A percentile compares a stretch with the other conserved stretches of the same genome.
Evolutionary conservation across 2,888 invertebrate genomes (phyloP).

Genomic region (Stictocephala bisonia): DNA sequence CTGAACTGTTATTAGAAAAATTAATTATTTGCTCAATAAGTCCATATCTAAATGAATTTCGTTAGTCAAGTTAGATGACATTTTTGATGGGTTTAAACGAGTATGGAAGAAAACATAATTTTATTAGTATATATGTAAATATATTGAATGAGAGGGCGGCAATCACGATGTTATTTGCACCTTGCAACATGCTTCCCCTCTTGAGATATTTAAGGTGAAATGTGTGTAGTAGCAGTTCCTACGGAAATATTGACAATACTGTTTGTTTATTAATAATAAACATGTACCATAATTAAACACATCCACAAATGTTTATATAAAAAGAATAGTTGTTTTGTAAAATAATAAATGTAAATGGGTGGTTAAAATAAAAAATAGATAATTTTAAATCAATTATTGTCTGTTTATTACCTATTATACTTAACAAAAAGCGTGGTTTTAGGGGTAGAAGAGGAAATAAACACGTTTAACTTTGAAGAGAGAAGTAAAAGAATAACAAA

Average conservation of each 20-base stretch:
- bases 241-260: conserved; percentile 54
- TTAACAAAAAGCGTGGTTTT: no score
- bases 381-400: no score
- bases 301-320: conserved; percentile 42
- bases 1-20: no score
- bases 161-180: conserved; percentile 50
- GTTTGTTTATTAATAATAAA: conserved; percentile 43
- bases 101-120: no score
- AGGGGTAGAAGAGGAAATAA: no score
- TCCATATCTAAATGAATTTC: conserved; percentile 37
- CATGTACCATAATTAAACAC: conserved; percentile 42
- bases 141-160: neutral
- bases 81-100: neutral
- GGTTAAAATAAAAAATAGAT: conserved; percentile 43
- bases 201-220: neutral
- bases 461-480: no score
- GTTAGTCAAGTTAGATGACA: neutral
- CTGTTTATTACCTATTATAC: no score
- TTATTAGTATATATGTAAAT: conserved; percentile 35
- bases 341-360: conserved; percentile 27
- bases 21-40: conserved; percentile 31
- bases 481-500: no score
- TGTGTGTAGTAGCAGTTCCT: conserved; percentile 52
- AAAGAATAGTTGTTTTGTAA: conserved; percentile 45
- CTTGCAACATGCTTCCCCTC: neutral